Percentiles rank a stretch among this genome's conserved stretches.
Conservation (phyloP, 2,797 vertebrate genomes). For the Lutjanus campechanus region DNA sequence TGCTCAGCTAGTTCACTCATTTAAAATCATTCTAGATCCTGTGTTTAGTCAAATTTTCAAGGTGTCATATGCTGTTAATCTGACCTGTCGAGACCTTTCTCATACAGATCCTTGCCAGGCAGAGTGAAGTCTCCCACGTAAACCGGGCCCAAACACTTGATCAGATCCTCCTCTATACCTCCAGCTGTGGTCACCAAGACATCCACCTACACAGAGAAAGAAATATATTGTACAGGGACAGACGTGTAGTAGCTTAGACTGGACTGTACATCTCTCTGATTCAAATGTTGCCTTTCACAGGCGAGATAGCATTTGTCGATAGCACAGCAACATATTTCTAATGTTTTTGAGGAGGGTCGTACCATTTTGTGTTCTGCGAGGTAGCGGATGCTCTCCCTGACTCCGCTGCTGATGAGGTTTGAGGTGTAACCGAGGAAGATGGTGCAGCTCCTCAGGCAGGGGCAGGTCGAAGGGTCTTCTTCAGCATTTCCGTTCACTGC, state of each 20-base stretch:
- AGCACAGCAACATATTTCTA: not conserved
- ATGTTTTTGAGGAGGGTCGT: not conserved
- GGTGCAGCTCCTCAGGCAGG: conserved; percentile 82
- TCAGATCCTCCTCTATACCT: conserved; percentile 91
- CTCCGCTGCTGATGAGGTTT: conserved; percentile 90
- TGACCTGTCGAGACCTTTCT: conserved; percentile 89
- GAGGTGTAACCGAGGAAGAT: conserved; percentile 92
- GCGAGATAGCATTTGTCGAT: too few species aligned
- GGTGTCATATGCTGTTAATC: too few species aligned
- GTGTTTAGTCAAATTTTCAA: too few species aligned
- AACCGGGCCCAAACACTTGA: conserved; percentile 89
- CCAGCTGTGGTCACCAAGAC: conserved; percentile 90
- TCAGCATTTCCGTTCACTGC: conserved; percentile 52
- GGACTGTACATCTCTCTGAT: too few species aligned
- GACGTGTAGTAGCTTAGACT: too few species aligned
- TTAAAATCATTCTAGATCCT: too few species aligned
- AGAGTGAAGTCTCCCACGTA: conserved; percentile 90
- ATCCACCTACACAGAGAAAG: conserved; percentile 84
- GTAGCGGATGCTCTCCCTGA: conserved; percentile 89
- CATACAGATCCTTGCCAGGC: conserved; percentile 85
- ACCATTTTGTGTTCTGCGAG: conserved; percentile 89
- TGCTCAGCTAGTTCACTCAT: too few species aligned
- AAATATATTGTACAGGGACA: too few species aligned
- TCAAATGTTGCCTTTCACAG: too few species aligned
- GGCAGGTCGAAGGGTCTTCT: conserved; percentile 49